phyloP scores from a whole-genome alignment of 2,113 vertebrate species.

The Aviceda subcristata region DNA sequence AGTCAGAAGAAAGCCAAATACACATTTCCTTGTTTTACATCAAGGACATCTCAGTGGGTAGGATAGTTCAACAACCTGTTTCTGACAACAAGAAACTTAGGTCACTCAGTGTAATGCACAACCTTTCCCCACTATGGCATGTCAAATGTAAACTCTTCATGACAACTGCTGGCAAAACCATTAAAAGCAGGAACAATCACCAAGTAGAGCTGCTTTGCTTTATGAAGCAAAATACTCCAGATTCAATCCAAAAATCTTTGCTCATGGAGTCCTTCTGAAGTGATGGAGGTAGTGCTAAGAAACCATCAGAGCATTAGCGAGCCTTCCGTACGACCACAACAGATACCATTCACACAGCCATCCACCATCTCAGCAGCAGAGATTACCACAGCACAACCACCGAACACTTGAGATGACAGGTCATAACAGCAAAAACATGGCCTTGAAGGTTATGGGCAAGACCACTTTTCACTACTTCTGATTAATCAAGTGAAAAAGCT shows the following conservation, averaged over 20 bases:
- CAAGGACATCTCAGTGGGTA: not conserved
- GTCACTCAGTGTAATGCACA: not conserved
- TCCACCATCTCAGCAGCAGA: not conserved
- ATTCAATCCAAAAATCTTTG: not conserved
- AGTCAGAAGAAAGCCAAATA: not conserved
- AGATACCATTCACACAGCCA: not conserved
- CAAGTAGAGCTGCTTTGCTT: not conserved
- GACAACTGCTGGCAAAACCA: not conserved
- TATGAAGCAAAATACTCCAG: not conserved
- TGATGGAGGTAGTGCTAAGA: not conserved
- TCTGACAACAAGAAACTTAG: not conserved
- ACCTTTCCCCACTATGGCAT: fast-evolving
- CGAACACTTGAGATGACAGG: not conserved
- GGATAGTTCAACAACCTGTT: not conserved
- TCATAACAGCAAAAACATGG: not conserved
- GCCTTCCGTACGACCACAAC: not conserved
- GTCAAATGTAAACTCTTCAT: not conserved
- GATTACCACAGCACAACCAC: not conserved
- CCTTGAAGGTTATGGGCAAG: no score
- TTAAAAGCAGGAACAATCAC: not conserved
- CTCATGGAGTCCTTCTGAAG: not conserved
- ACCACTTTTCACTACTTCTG: not conserved
- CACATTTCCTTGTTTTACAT: not conserved
- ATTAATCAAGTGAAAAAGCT: not conserved
- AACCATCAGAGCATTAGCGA: fast-evolving